phyloP scores from a whole-genome alignment of 1,140 invertebrate genomes.

The Copidosoma floridanum region DNA sequence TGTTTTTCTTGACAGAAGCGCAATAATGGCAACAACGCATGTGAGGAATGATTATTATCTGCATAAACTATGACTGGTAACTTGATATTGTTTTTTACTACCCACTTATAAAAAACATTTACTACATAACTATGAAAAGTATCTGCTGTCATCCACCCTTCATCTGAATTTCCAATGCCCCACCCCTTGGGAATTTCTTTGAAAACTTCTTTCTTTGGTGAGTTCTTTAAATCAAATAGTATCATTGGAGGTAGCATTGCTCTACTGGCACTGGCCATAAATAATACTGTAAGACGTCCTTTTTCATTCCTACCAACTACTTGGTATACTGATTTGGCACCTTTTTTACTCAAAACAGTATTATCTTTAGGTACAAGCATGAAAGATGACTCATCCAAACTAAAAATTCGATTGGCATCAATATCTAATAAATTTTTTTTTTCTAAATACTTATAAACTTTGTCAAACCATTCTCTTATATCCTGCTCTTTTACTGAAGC shows the following conservation, averaged over 20 bases:
- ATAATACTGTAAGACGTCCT: slow-evolving; percentile 36
- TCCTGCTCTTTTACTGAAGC: slow-evolving; percentile 28
- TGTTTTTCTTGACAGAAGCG: slow-evolving; percentile 41
- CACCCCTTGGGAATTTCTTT: no score
- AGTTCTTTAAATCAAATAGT: slow-evolving; percentile 33
- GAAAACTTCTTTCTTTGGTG: slow-evolving; percentile 17
- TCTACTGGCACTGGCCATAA: slow-evolving; percentile 37
- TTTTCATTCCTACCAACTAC: slow-evolving; percentile 38
- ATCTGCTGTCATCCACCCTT: slow-evolving; percentile 25
- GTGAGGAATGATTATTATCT: slow-evolving; percentile 45
- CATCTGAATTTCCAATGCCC: slow-evolving; percentile 21
- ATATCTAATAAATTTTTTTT: slow-evolving; percentile 29
- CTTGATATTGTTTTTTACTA: slow-evolving; percentile 27
- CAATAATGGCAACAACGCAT: slow-evolving; percentile 38
- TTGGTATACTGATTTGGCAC: slow-evolving; percentile 42
- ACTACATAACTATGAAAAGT: slow-evolving; percentile 25
- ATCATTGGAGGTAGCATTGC: slow-evolving; percentile 36
- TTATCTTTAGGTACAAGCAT: slow-evolving; percentile 39
- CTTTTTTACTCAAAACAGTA: slow-evolving; percentile 38
- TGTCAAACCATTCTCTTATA: slow-evolving; percentile 29
- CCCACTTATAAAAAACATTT: slow-evolving; percentile 27
- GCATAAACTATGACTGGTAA: slow-evolving; percentile 44
- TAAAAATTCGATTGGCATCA: slow-evolving; percentile 36
- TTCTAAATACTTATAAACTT: slow-evolving; percentile 28
- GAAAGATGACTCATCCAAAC: slow-evolving; percentile 46